Evolutionary conservation across 2,888 invertebrate species (phyloP), one percentile per base, ranked within the genome.

Genomic region (Alentia gelatinosa): DNA sequence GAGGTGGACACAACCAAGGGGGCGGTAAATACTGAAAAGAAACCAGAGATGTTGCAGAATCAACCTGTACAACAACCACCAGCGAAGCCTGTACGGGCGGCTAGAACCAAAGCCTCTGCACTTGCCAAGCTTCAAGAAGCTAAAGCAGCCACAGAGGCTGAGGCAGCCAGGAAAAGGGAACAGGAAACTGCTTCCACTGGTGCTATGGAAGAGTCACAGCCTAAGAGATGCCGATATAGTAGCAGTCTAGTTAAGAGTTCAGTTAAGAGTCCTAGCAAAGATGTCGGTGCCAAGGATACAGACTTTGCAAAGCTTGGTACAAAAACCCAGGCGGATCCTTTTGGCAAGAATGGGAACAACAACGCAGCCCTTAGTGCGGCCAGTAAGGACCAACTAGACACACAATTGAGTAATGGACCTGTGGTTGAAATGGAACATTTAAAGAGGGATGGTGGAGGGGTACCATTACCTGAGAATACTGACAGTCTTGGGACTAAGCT

Each of bases 51-150:
- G 15, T 30, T 75, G 26, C 39, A 37, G 39, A 1, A 37, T 15
- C 83, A 7, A 19, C 83, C 83, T n/a, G 1, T 35, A 30, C 68
- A 19, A 1, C 23, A 68, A 19, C 79, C 79, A 37, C 79, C 79
- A 3, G 79, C 19, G 5, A 79, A 79, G 39, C 37, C 37, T 12
- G 15, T 9, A 26, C 26, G 86, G 30, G 33, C 86, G 19, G 86
- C 86, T 23, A 42, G 86, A 47, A 86, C 86, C 15, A 86, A 86
- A 26, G 86, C 86, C 35, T 47, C 86, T 19, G 86, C 86, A 5
- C 42, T 42, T 1, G 86, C 86, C 86, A 86, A 86, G 35, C 86
- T 86, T 33, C 86, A 86, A 50, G 86, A 86, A 35, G 86, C 86
- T 30, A 86, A 26, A 47, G 86, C 86, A 4, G 86, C 86, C 1